phyloP scores from a whole-genome alignment of 1,140 invertebrate species.

The Tribolium madens region DNA sequence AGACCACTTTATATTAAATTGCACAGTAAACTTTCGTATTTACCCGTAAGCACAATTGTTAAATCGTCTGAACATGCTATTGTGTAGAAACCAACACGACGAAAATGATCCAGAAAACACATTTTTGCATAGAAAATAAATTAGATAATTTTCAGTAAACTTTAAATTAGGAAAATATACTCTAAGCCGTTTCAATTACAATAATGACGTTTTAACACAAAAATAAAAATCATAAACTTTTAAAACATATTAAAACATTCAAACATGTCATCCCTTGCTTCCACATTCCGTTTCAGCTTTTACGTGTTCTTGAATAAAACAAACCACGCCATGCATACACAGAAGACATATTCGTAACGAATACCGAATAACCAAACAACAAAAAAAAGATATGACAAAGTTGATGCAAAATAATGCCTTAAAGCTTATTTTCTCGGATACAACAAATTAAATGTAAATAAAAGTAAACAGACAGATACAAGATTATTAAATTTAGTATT shows the following conservation, averaged over 20 bases:
- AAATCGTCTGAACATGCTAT: not conserved
- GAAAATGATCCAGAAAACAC: not conserved
- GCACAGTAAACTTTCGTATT: not conserved
- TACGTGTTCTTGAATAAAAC: slow-evolving; percentile 22
- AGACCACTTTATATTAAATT: not conserved
- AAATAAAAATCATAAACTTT: not conserved
- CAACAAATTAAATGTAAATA: slow-evolving; percentile 28
- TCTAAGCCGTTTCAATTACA: not conserved
- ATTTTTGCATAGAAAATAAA: not conserved
- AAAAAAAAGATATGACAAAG: slow-evolving; percentile 8
- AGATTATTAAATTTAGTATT: too few relatives aligned
- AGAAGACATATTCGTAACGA: not conserved
- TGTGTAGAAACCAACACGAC: not conserved
- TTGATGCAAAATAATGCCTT: not conserved
- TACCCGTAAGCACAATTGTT: not conserved
- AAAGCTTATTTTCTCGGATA: not conserved
- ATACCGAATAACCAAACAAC: slow-evolving; percentile 8
- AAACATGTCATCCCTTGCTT: slow-evolving; percentile 12
- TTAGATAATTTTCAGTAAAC: not conserved
- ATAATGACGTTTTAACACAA: not conserved
- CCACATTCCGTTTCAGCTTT: slow-evolving; percentile 21
- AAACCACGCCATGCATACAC: slow-evolving; percentile 3
- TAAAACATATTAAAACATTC: slow-evolving; percentile 10
- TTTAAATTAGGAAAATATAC: not conserved
- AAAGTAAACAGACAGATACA: too few relatives aligned